Base-by-base conservation (phyloP, 2,888 invertebrate species). In the Ditylenchus weischeri region DNA sequence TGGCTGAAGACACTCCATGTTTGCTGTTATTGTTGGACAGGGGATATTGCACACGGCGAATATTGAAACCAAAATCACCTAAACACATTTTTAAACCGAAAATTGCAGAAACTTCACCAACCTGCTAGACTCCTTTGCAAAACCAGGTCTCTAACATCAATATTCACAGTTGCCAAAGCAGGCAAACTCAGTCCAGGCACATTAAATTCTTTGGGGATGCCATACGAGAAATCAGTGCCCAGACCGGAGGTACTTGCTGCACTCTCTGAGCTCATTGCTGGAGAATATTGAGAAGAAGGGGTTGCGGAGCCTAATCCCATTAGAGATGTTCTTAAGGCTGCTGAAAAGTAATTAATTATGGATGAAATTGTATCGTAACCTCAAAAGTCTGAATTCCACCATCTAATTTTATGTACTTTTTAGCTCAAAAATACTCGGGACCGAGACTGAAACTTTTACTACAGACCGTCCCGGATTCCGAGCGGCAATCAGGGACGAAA, bases 31-130 rank as follows among this genome's bases (percentile, higher is more conserved):
- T 43, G 36, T 51, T 57, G 11, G 21, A 36, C n/a, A 69, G 35
- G 13, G 76, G 74, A 47, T 68, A 70, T 62, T 76, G 76, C 0
- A 73, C 73, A 15, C 78, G 72, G 19, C 78, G 70, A 50, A 78
- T 74, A 2, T 74, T 64, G 69, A 78, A 78, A 49, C 78, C 78
- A 62, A 78, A 78, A 65, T 78, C 78, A 38, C 78, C 78, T 65
- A 57, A 58, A 49, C 35, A 54, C 19, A 48, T 18, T 38, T 19
- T 43, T 43, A 6, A 15, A 29, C 3, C 29, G 21, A 65, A 49
- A 29, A 65, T 66, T 15, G 19, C n/a, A 60, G n/a, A 29, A 19
- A 59, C 23, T 67, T 29, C 65, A 43, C 43, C 43, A 23, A 76
- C 76, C 76, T 19, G 64, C 68, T 13, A 72, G 63, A 66, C 68